Base-by-base conservation (phyloP, 2,113 vertebrate genomes). In the Entosphenus tridentatus region DNA sequence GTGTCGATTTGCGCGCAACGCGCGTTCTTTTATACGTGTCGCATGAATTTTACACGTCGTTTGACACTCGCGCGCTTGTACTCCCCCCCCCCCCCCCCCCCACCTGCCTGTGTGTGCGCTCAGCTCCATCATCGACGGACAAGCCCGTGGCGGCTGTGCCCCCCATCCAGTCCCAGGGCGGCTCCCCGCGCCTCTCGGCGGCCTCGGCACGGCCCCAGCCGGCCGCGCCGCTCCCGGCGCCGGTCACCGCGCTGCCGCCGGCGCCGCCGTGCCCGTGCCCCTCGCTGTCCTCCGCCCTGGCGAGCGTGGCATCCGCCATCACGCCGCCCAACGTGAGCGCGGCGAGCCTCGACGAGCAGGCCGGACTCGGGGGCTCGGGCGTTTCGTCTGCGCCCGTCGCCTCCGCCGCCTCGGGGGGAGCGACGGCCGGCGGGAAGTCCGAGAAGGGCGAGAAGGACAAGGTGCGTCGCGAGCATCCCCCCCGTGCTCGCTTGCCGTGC, bases 271-370 rank as follows among this genome's bases (percentile, higher is more conserved):
- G 18, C 72, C 79, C 3, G 79, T 86, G 67, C 80, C 85, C 2
- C 77, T 83, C 74, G 83, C 87, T 68, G 82, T 85, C 0, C 82
- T 95, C 62, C 85, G 83, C 11, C 89, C 87, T 0, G 82, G 62
- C 62, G 62, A 65, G 62, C 10, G 62, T 83, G 1, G 81, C 84
- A 0, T 77, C 80, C 0, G 84, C 83, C 67, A 83, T 96, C 78
- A 93, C 88, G 0, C 91, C 89, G 1, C 90, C 89, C 59, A 96
- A 89, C 3, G 79, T 89, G 74, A 88, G 78, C 1, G 86, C 87
- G 0, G 82, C 82, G 65, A 83, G 83, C 73, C 81, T 92, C 75
- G 86, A 84, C 0, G 84, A 85, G 8, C 87, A 90, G 18, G 70
- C 12, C 0, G 73, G 71, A 2, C 67, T 56, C 0, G 79, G 76